Percentiles rank a stretch among this genome's conserved stretches.
Conservation (phyloP, 1,140 invertebrate species). For the Paramacrobiotus metropolitanus region DNA sequence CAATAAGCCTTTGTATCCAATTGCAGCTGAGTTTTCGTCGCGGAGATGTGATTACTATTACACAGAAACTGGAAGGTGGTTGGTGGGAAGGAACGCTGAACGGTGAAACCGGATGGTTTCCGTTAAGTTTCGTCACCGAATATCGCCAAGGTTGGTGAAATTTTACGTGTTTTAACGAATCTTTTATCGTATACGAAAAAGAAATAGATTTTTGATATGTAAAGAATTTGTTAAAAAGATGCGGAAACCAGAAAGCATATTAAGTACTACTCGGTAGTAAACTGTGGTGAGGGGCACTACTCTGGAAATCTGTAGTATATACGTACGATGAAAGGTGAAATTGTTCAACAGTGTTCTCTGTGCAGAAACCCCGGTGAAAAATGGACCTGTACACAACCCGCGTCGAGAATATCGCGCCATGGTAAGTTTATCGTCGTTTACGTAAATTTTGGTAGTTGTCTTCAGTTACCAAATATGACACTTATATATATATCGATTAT, state of each 20-base stretch:
- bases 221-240: too few relatives aligned
- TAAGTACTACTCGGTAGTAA: too few relatives aligned
- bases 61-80: constrained; percentile 79
- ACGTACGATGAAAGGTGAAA: too few relatives aligned
- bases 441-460: background rate
- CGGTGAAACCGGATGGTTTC: constrained; percentile 92
- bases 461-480: background rate
- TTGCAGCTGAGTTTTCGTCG: constrained; percentile 77
- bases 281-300: too few relatives aligned
- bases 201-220: too few relatives aligned
- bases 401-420: background rate
- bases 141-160: constrained; percentile 35
- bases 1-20: too few relatives aligned
- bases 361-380: background rate
- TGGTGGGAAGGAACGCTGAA: constrained; percentile 93
- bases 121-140: constrained; percentile 84
- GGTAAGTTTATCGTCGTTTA: background rate
- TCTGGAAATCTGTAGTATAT: too few relatives aligned
- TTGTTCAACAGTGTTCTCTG: background rate
- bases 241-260: too few relatives aligned
- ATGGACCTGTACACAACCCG: background rate
- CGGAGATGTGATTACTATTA: constrained; percentile 85
- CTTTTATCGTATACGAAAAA: background rate
- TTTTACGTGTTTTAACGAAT: constrained; percentile 10
- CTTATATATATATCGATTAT: background rate